Conservation (phyloP, 1,140 invertebrate species). For the Latrodectus geometricus region DNA sequence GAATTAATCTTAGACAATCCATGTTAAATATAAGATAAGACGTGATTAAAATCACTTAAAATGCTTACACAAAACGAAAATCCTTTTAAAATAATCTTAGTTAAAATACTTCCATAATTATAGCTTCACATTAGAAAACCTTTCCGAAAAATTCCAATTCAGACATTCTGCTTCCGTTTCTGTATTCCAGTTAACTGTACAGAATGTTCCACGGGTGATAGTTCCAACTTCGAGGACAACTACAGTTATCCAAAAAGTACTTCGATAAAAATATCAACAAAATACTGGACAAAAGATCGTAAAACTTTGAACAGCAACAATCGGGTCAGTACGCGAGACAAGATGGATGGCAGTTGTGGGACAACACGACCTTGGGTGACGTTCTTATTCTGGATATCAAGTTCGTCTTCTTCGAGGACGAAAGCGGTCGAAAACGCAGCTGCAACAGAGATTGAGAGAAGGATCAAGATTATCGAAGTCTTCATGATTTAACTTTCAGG, state of each 20-base stretch:
- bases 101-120: too few species aligned
- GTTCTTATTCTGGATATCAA: background rate
- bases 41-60: too few species aligned
- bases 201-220: too few species aligned
- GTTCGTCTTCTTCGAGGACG: background rate
- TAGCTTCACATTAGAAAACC: too few species aligned
- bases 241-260: background rate
- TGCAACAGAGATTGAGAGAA: background rate
- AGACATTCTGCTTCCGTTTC: too few species aligned
- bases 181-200: too few species aligned
- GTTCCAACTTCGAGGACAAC: too few species aligned
- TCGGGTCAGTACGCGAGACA: background rate
- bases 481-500: background rate
- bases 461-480: background rate
- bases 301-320: background rate
- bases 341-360: background rate
- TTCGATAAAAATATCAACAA: constrained; percentile 19
- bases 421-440: background rate
- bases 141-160: too few species aligned
- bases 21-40: too few species aligned
- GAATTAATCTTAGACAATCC: too few species aligned
- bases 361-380: background rate
- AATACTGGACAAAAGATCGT: constrained; percentile 6
- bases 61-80: too few species aligned
- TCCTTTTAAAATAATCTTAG: too few species aligned